Evolutionary conservation across 2,888 invertebrate species (phyloP).

Genomic region (Nemurella pictetii): DNA sequence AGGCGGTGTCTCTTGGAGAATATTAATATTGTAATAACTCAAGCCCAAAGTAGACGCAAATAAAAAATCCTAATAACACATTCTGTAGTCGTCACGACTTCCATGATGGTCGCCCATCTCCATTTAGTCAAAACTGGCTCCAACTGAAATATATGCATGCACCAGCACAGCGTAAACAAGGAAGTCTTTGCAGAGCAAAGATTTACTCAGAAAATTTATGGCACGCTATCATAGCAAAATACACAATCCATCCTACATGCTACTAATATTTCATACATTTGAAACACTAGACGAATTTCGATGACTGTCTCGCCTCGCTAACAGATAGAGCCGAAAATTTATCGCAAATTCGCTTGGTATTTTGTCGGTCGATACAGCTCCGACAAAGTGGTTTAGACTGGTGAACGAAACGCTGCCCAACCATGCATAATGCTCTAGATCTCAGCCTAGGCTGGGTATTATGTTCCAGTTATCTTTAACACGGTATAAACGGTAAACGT

Average conservation of each 20-base stretch:
- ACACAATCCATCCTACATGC: neutral
- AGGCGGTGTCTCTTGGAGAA: neutral
- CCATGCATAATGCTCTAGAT: neutral
- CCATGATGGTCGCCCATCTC: neutral
- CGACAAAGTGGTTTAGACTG: neutral
- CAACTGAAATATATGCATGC: neutral
- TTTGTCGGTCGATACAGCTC: neutral
- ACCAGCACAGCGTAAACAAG: neutral
- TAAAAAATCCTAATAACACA: neutral
- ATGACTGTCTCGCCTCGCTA: neutral
- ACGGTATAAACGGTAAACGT: neutral
- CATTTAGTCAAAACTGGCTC: neutral
- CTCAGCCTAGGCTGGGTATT: neutral
- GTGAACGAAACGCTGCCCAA: neutral
- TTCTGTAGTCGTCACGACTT: neutral
- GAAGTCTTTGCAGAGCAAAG: neutral
- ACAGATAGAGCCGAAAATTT: neutral
- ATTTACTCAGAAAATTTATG: neutral
- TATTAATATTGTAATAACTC: neutral
- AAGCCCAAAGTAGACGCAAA: neutral
- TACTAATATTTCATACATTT: neutral
- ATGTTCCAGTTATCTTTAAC: neutral
- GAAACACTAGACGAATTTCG: neutral
- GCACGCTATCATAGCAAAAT: neutral
- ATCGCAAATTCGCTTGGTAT: neutral